phyloP scores from a whole-genome alignment of 2,113 vertebrate genomes.

The Thomomys bottae region DNA sequence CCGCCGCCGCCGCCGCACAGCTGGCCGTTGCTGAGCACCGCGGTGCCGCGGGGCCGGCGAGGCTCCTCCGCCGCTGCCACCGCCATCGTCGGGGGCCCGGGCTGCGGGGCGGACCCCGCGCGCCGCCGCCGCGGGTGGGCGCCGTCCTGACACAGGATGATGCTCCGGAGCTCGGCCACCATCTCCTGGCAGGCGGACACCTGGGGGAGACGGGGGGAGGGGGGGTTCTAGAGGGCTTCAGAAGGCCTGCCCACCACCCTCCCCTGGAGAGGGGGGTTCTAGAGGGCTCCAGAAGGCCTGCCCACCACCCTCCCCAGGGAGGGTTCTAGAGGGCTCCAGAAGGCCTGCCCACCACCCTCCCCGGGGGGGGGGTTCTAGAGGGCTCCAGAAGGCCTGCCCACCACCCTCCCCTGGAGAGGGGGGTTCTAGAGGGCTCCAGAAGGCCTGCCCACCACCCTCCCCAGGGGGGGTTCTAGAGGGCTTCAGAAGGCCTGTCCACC shows the following conservation, averaged over 20 bases:
- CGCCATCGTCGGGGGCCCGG: slow-evolving; percentile 82
- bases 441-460: too few species aligned
- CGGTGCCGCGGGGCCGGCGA: slow-evolving; percentile 76
- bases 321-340: too few species aligned
- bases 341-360: too few species aligned
- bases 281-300: too few species aligned
- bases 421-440: too few species aligned
- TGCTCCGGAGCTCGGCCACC: slow-evolving; percentile 95
- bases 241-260: too few species aligned
- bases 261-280: not conserved
- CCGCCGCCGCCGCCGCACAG: slow-evolving; percentile 90
- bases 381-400: too few species aligned
- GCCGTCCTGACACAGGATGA: slow-evolving; percentile 96
- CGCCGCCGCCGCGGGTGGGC: slow-evolving; percentile 91
- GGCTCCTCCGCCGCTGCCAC: too few species aligned
- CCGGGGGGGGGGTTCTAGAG: not conserved
- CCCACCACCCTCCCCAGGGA: slow-evolving; percentile 15
- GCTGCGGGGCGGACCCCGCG: slow-evolving; percentile 80
- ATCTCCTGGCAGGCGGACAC: slow-evolving; percentile 98
- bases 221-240: not conserved
- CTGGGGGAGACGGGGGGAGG: slow-evolving; percentile 83
- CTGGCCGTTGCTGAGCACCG: slow-evolving; percentile 92
- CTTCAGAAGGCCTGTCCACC: too few species aligned
- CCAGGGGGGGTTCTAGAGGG: not conserved
- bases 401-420: too few species aligned